phyloP scores from a whole-genome alignment of 2,888 invertebrate species.

The Luperina nickerlii region DNA sequence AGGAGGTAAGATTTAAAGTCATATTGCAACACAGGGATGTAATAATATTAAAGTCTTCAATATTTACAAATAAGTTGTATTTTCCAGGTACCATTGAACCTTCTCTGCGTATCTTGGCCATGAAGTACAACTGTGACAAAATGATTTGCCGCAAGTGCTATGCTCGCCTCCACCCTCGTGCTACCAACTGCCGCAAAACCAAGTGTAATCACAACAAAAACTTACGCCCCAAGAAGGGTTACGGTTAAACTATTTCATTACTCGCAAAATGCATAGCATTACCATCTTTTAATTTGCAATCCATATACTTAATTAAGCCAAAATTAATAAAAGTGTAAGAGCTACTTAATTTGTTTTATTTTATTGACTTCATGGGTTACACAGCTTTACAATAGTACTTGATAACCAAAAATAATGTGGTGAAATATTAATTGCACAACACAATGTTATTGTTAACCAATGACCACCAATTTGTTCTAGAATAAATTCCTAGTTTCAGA shows the following conservation, averaged over 20 bases:
- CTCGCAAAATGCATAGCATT: conserved; percentile 43
- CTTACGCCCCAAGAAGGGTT: conserved; percentile 99
- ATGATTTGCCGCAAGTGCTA: conserved; percentile 99
- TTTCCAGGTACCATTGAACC: conserved; percentile 97
- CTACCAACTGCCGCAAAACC: conserved; percentile 99
- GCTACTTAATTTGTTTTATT: conserved; percentile 24
- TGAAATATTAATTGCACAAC: conserved; percentile 1
- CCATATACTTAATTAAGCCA: conserved; percentile 48
- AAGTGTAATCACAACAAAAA: conserved; percentile 99
- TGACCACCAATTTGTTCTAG: too few species aligned
- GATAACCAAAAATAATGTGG: neutral
- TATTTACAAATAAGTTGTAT: conserved; percentile 1
- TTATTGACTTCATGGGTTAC: neutral
- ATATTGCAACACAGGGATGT: neutral
- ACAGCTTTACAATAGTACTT: neutral
- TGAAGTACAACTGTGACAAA: conserved; percentile 99
- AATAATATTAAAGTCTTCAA: neutral
- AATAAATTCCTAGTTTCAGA: too few species aligned
- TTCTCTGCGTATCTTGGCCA: conserved; percentile 98
- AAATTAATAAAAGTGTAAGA: conserved; percentile 68
- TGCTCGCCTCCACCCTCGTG: conserved; percentile 99
- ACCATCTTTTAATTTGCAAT: conserved; percentile 53
- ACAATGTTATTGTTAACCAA: neutral
- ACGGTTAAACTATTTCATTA: conserved; percentile 90
- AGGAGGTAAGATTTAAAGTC: conserved; percentile 91